Evolutionary conservation across 1,140 invertebrate genomes (phyloP).

Genomic region (Papilio dardanus): DNA sequence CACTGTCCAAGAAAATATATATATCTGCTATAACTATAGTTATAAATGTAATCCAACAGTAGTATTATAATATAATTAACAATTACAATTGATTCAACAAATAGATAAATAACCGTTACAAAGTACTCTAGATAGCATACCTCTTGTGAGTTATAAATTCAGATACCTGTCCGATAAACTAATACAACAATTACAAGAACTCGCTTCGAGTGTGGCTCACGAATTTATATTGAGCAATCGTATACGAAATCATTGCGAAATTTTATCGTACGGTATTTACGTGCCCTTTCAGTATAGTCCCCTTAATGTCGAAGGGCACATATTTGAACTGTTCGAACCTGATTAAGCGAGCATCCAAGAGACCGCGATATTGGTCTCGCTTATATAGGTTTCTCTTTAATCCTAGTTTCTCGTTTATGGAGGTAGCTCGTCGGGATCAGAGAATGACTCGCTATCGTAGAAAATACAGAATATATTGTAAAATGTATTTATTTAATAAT

Average conservation of each 20-base stretch:
- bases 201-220: neutral
- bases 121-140: constrained; percentile 9
- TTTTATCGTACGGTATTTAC: neutral
- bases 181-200: constrained; percentile 20
- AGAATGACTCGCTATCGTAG: too few relatives aligned
- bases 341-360: too few relatives aligned
- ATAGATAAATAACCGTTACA: constrained; percentile 17
- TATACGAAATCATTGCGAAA: neutral
- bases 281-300: neutral
- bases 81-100: constrained; percentile 2
- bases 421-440: too few relatives aligned
- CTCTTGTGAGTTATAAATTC: neutral
- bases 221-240: constrained; percentile 13
- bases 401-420: too few relatives aligned
- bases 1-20: neutral
- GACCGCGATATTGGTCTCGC: too few relatives aligned
- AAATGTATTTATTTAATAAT: neutral
- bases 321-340: neutral
- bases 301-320: neutral
- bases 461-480: too few relatives aligned
- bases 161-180: constrained; percentile 15
- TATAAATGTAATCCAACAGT: neutral
- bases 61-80: neutral
- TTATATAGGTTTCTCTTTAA: too few relatives aligned
- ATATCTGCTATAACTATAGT: too few relatives aligned